Base-by-base conservation (phyloP, 2,797 vertebrate genomes). In the Acipenser transmontanus region DNA sequence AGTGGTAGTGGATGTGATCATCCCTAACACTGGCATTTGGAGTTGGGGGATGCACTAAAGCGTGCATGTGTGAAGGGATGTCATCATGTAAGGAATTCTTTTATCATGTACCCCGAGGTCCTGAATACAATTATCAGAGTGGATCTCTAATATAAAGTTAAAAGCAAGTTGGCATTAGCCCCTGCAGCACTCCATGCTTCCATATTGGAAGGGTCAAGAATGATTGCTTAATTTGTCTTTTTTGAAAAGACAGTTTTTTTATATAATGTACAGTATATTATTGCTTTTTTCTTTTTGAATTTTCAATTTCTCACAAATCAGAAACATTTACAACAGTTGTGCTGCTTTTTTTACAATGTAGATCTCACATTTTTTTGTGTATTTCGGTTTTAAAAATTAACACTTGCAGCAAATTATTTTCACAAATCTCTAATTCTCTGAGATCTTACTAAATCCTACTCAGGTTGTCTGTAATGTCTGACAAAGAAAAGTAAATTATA, bases 121-220 rank as follows among this genome's bases (percentile, higher is more conserved):
- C 64, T 66, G 64, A 66, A 66, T 66, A 59, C 64, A 66, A 66
- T 66, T 66, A 57, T 12, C 64, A 48, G 47, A 49, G 64, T 52
- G 56, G 52, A 66, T 66, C 54, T 66, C 52, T 17, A 66, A 59
- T 66, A 56, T 66, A 66, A 66, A 66, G 64, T 34, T 56, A 66
- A 17, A 59, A 49, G 64, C 56, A 59, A 49, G 34, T 11, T 66
- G 64, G 59, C 54, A 59, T 59, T 54, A 66, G 52, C 50, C 52
- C 64, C 64, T 14, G 49, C 52, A 59, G 64, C 52, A 48, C 34
- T 66, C 64, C 13, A 34, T 8, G n/a, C 7, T 49, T 8, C 64
- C 54, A 59, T 59, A 66, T 49, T 66, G 64, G 64, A 66, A 59
- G 64, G 64, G 64, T 66, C 64, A 66, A 59, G 54, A 59, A 34